A percentile compares a stretch with the other conserved stretches of the same genome.
phyloP scores from a whole-genome alignment of 2,797 vertebrate species.

The Gila robusta region DNA sequence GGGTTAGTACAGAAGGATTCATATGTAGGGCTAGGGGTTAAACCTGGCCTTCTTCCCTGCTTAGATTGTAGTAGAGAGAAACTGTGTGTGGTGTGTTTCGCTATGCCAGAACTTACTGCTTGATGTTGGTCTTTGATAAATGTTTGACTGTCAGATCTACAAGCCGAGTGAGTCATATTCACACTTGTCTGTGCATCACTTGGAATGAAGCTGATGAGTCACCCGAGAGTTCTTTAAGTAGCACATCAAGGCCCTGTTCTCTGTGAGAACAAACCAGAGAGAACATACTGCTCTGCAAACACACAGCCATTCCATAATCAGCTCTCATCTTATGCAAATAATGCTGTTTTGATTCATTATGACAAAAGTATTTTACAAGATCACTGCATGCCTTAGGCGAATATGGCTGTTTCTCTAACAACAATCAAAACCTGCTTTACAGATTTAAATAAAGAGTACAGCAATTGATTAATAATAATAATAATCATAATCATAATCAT shows the following conservation, averaged over 20 bases:
- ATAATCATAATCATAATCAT: neutral
- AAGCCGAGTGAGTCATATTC: constrained; percentile 60
- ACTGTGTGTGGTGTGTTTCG: constrained; percentile 11
- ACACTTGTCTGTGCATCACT: constrained; percentile 54
- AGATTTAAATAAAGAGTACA: neutral
- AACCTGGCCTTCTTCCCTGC: neutral
- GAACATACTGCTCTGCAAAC: constrained; percentile 22
- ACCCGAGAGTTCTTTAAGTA: constrained; percentile 52
- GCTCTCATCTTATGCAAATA: constrained; percentile 45
- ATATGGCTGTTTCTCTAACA: neutral
- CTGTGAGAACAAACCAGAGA: constrained; percentile 49
- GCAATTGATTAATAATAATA: no score
- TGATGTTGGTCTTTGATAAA: constrained; percentile 56
- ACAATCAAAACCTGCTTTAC: neutral
- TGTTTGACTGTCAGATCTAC: constrained; percentile 55
- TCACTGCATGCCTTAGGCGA: neutral
- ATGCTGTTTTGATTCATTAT: constrained; percentile 26
- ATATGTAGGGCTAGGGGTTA: neutral
- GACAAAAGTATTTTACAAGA: constrained; percentile 3
- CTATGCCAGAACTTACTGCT: constrained; percentile 20
- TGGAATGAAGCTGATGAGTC: constrained; percentile 59
- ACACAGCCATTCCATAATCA: constrained; percentile 8
- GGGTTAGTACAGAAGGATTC: neutral
- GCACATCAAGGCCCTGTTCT: constrained; percentile 51
- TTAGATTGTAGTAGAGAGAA: neutral